Conservation (phyloP, 2,113 vertebrate genomes). For the Odontesthes bonariensis region DNA sequence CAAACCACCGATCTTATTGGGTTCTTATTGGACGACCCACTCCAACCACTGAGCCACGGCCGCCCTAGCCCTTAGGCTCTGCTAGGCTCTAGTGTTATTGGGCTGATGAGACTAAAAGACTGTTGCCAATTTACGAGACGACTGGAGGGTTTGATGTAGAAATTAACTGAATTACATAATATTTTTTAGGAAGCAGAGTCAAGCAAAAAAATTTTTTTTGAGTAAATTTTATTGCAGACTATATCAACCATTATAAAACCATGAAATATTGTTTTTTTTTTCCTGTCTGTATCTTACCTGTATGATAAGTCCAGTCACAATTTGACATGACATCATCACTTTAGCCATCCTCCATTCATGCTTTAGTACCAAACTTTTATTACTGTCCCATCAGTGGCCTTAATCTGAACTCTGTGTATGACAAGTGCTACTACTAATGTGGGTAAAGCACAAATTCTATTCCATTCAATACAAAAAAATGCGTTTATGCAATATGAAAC, state of each 20-base stretch:
- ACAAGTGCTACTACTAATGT: background rate
- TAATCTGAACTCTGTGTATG: constrained; percentile 5
- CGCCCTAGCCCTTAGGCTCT: no score
- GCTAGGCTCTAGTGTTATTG: constrained; percentile 40
- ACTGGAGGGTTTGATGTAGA: constrained; percentile 60
- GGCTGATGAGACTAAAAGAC: constrained; percentile 61
- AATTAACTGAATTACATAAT: constrained; percentile 57
- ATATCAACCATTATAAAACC: constrained; percentile 31
- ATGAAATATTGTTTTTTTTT: constrained; percentile 22
- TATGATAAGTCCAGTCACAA: background rate
- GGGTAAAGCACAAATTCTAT: background rate
- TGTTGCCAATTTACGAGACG: constrained; percentile 61
- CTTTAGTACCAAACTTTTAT: constrained; percentile 16
- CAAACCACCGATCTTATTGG: no score
- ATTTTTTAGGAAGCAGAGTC: constrained; percentile 22
- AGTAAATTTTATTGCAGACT: constrained; percentile 50
- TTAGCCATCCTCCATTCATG: constrained; percentile 4
- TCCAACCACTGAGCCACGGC: no score
- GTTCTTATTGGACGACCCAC: no score
- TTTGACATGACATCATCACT: background rate
- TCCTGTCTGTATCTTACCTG: constrained; percentile 6
- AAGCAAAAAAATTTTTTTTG: constrained; percentile 26
- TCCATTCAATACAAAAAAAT: background rate
- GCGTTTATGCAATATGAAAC: background rate
- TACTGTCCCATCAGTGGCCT: background rate